Evolutionary conservation across 2,888 invertebrate species (phyloP), one percentile per base, ranked within the genome.

Genomic region (Drosophila trichaetosa): DNA sequence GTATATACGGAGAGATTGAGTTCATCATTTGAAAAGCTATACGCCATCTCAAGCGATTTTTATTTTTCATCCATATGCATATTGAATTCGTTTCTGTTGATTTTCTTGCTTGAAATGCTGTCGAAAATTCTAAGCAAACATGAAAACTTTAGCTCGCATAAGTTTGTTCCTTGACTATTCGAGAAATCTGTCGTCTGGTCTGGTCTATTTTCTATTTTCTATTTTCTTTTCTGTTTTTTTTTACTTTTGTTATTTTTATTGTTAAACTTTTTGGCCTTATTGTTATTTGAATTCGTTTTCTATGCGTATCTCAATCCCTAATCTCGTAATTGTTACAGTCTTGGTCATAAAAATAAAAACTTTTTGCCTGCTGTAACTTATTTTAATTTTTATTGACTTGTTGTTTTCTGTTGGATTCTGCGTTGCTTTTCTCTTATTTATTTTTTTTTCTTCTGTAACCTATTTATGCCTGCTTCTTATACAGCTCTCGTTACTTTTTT

Each of bases 331-430:
- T 80, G 80, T 76, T 79, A 79, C 80, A 80, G 76, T 56, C 73
- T 34, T 58, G 60, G 66, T 57, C 76, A 82, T 80, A 82, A 83
- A 80, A 80, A 76, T 79, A 72, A 71, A 68, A 81, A 76, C 77
- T 84, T 87, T 72, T 69, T 69, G 76, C 71, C 73, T 74, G 82
- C 85, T 84, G 79, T 66, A 82, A 71, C 79, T 74, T 80, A 84
- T 88, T 86, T 88, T 81, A 81, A 86, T 81, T 84, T 84, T 87
- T 84, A 84, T 83, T 82, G 87, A 75, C 77, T 87, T 73, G 76
- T 70, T 71, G 83, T 82, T 79, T 68, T 70, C 57, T 65, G 52
- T 29, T 38, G 53, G 40, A 21, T 60, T 67, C 27, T 52, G 24
- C 4, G 46, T 24, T 46, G 52, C 46, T 29, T 21, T 46, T n/a